These are phyloP conservation scores for Agelastica alni DNA, from an alignment of 2,888 invertebrate genomes.

Conservation along the genomic window DNA sequence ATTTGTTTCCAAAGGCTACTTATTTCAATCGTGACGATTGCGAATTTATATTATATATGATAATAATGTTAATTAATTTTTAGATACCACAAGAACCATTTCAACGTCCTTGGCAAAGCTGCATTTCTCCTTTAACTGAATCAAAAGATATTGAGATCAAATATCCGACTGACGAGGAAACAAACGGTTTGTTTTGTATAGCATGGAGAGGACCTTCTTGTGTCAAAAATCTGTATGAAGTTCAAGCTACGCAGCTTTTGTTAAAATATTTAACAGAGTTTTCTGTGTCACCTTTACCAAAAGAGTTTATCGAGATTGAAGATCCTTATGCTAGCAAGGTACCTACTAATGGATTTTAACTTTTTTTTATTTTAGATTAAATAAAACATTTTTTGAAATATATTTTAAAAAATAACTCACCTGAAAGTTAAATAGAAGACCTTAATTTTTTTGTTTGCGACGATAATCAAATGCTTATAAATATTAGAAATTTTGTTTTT, in stretches of 20 bases:
- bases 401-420: too few relatives aligned
- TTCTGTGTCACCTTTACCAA: slow-evolving; percentile 83
- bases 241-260: slow-evolving; percentile 70
- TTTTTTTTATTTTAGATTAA: too few relatives aligned
- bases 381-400: too few relatives aligned
- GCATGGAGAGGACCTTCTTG: slow-evolving; percentile 82
- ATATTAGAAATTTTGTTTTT: too few relatives aligned
- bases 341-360: too few relatives aligned
- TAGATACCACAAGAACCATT: slow-evolving; percentile 63
- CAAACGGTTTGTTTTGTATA: slow-evolving; percentile 75
- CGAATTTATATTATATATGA: too few relatives aligned
- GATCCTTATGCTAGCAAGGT: slow-evolving; percentile 82
- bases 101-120: slow-evolving; percentile 76
- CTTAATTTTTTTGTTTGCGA: too few relatives aligned
- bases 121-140: slow-evolving; percentile 65
- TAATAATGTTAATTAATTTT: slow-evolving; percentile 6
- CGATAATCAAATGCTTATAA: too few relatives aligned
- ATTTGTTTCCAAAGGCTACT: too few relatives aligned
- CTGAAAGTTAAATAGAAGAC: too few relatives aligned
- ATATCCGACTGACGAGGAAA: slow-evolving; percentile 85
- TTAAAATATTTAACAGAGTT: slow-evolving; percentile 84
- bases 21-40: too few relatives aligned
- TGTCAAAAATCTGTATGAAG: slow-evolving; percentile 61
- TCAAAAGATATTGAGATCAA: slow-evolving; percentile 63
- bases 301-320: slow-evolving; percentile 79